Evolutionary conservation across 2,888 invertebrate species (phyloP).

Genomic region (Lycocerus yunnanus): DNA sequence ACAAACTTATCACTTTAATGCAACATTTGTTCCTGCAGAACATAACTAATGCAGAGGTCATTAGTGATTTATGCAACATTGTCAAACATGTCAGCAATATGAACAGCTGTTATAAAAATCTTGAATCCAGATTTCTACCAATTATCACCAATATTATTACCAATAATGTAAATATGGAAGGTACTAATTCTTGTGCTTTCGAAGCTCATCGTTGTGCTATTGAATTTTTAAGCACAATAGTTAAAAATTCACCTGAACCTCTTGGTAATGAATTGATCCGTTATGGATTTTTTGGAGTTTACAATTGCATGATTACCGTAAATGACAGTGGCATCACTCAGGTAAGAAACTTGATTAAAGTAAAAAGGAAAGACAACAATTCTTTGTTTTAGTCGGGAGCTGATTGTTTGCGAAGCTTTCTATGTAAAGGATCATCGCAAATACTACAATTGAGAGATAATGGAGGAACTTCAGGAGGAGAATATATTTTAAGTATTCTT

Average conservation of each 20-base stretch:
- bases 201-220: constrained; percentile 29
- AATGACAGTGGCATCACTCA: constrained; percentile 26
- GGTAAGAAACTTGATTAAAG: constrained; percentile 12
- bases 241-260: constrained; percentile 28
- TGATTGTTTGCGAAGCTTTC: constrained; percentile 29
- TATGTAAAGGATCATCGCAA: constrained; percentile 24
- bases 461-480: constrained; percentile 29
- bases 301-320: constrained; percentile 25
- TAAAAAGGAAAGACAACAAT: not conserved
- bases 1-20: constrained; percentile 9
- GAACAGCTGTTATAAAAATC: constrained; percentile 20
- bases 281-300: constrained; percentile 25
- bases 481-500: constrained; percentile 31
- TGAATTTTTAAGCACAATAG: constrained; percentile 27
- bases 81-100: constrained; percentile 26
- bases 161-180: constrained; percentile 6
- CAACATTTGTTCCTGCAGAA: constrained; percentile 10
- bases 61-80: constrained; percentile 15
- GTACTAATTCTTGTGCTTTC: constrained; percentile 13
- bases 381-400: constrained; percentile 27
- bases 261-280: constrained; percentile 28
- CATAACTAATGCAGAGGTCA: constrained; percentile 13
- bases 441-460: constrained; percentile 22
- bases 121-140: constrained; percentile 30
- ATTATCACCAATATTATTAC: constrained; percentile 25